These are phyloP conservation scores for Pogonognathellus flavescens DNA, from an alignment of 1,140 invertebrate species.

Conservation along the genomic window DNA sequence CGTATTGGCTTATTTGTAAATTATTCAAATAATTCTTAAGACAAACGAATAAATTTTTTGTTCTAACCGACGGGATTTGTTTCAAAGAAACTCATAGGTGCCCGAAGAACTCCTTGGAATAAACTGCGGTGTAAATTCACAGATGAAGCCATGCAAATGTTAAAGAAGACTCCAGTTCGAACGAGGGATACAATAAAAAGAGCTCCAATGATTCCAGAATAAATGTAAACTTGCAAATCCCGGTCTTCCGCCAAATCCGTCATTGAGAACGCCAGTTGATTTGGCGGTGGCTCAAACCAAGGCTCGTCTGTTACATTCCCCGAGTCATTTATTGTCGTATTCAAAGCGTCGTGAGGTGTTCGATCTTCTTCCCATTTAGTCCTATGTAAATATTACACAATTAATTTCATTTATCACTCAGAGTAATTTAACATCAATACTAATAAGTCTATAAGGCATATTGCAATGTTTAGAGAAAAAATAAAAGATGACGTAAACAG, in stretches of 20 bases:
- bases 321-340: not conserved
- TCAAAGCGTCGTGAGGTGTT: not conserved
- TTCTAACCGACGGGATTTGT: conserved; percentile 80
- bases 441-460: not conserved
- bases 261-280: not conserved
- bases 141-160: conserved; percentile 84
- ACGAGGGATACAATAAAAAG: conserved; percentile 68
- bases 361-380: conserved; percentile 60
- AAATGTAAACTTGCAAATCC: conserved; percentile 72
- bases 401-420: not conserved
- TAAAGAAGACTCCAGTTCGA: conserved; percentile 82
- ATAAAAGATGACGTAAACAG: not conserved
- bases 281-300: not conserved
- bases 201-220: conserved; percentile 71
- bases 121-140: conserved; percentile 84
- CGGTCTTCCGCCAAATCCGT: conserved; percentile 19
- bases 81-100: conserved; percentile 87
- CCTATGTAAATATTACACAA: too few species aligned
- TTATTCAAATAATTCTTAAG: too few species aligned
- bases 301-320: not conserved
- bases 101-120: conserved; percentile 81
- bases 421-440: not conserved
- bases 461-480: not conserved
- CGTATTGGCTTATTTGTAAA: too few species aligned
- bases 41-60: not conserved